Conservation (phyloP, 1,140 invertebrate species). For the Muscidifurax raptorellus region DNA sequence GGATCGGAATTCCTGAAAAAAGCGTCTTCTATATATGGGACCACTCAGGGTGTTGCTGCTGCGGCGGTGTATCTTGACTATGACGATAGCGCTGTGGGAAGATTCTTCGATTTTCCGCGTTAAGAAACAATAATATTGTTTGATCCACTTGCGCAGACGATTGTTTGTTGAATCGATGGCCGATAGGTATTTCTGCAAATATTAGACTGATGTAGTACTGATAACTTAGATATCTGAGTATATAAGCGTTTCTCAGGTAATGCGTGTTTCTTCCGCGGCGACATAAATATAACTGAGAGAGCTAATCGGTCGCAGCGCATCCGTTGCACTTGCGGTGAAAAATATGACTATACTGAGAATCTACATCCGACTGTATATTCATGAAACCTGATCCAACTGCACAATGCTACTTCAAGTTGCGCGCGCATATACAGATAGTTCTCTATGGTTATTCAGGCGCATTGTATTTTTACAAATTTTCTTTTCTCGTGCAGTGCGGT, state of each 20-base stretch:
- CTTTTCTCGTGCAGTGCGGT: background rate
- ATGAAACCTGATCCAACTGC: too few relatives aligned
- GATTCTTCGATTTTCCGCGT: background rate
- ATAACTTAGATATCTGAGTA: background rate
- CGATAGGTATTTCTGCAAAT: background rate
- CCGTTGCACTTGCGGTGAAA: background rate
- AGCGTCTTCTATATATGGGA: conserved; percentile 15
- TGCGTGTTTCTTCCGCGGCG: background rate
- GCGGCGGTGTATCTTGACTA: background rate
- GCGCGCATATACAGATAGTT: too few relatives aligned
- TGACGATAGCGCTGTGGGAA: conserved; percentile 18
- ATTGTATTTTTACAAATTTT: background rate
- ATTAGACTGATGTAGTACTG: background rate
- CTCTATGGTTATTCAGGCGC: background rate
- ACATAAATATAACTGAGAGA: background rate
- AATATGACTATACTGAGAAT: background rate
- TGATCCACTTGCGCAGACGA: too few relatives aligned
- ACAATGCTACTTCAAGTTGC: background rate
- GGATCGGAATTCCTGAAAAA: conserved; percentile 43
- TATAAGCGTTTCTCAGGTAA: too few relatives aligned
- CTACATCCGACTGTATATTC: too few relatives aligned
- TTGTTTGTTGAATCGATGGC: background rate
- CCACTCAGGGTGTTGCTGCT: background rate
- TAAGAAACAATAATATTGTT: too few relatives aligned
- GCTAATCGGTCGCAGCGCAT: background rate